Conservation (phyloP, 2,888 invertebrate genomes). For the Archips xylosteana region DNA sequence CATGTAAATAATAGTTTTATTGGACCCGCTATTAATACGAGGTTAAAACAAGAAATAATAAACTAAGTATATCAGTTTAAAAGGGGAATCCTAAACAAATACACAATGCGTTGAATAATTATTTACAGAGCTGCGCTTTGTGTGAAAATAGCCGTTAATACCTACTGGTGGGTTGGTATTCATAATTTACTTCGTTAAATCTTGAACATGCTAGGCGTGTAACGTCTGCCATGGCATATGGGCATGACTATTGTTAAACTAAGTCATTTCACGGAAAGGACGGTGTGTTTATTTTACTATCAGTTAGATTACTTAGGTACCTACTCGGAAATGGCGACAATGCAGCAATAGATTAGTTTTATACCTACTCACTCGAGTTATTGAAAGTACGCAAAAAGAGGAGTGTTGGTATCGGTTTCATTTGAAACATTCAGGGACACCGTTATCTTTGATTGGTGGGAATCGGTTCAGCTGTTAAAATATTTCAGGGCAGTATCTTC, state of each 20-base stretch:
- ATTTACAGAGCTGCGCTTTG: background rate
- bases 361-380: background rate
- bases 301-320: no score
- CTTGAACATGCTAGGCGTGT: background rate
- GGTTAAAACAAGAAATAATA: background rate
- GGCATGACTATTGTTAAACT: background rate
- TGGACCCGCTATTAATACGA: no score
- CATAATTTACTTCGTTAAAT: background rate
- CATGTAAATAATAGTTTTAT: no score
- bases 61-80: background rate
- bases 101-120: conserved; percentile 8
- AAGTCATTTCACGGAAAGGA: background rate
- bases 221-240: no score
- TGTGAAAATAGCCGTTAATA: background rate
- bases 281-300: background rate
- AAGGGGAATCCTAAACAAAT: background rate
- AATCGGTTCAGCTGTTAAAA: background rate
- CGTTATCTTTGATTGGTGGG: background rate
- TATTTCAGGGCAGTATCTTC: background rate
- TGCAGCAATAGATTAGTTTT: no score
- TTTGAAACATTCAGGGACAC: background rate
- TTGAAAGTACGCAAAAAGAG: background rate
- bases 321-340: no score
- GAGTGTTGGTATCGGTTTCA: background rate
- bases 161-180: background rate